phyloP scores from a whole-genome alignment of 2,113 vertebrate species.

The Xiphophorus maculatus region DNA sequence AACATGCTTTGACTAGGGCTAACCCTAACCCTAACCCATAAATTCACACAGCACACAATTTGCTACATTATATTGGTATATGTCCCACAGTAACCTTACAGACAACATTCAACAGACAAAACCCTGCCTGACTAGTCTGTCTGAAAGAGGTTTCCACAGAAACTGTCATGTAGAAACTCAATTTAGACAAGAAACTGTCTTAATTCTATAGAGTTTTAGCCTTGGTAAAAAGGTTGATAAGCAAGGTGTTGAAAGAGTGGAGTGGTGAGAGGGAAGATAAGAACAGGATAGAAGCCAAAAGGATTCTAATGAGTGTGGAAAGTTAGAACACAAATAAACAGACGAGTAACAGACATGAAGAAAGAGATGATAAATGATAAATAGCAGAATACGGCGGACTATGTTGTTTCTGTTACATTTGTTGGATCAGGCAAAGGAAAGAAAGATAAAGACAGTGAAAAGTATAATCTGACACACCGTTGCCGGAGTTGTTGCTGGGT shows the following conservation, averaged over 20 bases:
- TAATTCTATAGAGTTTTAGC: constrained; percentile 44
- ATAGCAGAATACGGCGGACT: not conserved
- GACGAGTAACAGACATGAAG: not conserved
- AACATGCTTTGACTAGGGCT: not conserved
- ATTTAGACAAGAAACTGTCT: not conserved
- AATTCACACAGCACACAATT: not conserved
- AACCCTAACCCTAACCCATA: not conserved
- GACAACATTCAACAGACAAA: not conserved
- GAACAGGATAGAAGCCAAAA: constrained; percentile 29
- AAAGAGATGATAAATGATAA: not conserved
- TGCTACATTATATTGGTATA: no score
- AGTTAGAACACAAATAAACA: constrained; percentile 17
- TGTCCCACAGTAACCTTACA: no score
- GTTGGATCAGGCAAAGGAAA: not conserved
- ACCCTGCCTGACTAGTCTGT: not conserved
- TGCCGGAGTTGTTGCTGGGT: constrained; percentile 89
- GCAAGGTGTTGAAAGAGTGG: constrained; percentile 57
- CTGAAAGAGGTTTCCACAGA: constrained; percentile 9
- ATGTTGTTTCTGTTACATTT: not conserved
- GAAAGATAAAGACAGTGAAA: constrained; percentile 15
- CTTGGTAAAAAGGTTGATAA: constrained; percentile 57
- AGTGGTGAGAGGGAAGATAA: constrained; percentile 20
- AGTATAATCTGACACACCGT: constrained; percentile 76
- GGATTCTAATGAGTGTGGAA: constrained; percentile 37
- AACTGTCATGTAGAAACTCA: constrained; percentile 35